Evolutionary conservation across 2,797 vertebrate species (phyloP), one percentile per base, ranked within the genome.

Genomic region (Hippocampus kuda): DNA sequence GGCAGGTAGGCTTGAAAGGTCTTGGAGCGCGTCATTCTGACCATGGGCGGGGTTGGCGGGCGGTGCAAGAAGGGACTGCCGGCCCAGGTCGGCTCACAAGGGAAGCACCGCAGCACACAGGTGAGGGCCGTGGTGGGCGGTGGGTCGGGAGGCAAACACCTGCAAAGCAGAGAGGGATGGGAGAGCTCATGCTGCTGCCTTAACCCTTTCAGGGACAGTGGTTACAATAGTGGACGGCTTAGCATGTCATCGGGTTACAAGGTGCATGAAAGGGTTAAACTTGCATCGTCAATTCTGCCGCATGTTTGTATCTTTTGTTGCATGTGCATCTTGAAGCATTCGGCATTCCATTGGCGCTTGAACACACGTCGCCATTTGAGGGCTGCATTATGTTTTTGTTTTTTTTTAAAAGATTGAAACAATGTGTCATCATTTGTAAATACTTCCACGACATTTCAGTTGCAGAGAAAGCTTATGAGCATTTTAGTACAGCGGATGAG

Each of bases 91-190:
- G 97, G 97, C 92, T 99, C 96, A 90, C 96, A 98, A 78, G 96
- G 97, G 92, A 99, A 98, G 90, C 97, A 99, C 85, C 95, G 96
- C 90, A 99, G 92, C 87, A 98, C 97, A 86, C 97, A 98, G 92
- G 96, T 98, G 92, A 99, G 96, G 94, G 97, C 97, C 96, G 96
- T 98, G 97, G 92, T 97, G 92, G 93, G 92, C 85, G 90, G 91
- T 88, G 86, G 91, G 88, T 70, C 86, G 95, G 96, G 95, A 93
- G 93, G 92, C 92, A 81, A 88, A 90, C 88, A 91, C 91, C 92
- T 93, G 86, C 61, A 61, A 38, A 38, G 22, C 27, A 66, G 18
- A 34, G 27, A 20, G 46, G 46, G 42, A 51, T 22, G 12, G 42
- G 53, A 62, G 22, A 13, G 68, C 8, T 54, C 27, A 67, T 30